Evolutionary conservation across 1,140 invertebrate genomes (phyloP), one percentile per base, ranked within the genome.

Genomic region (Tetraneura akinire): DNA sequence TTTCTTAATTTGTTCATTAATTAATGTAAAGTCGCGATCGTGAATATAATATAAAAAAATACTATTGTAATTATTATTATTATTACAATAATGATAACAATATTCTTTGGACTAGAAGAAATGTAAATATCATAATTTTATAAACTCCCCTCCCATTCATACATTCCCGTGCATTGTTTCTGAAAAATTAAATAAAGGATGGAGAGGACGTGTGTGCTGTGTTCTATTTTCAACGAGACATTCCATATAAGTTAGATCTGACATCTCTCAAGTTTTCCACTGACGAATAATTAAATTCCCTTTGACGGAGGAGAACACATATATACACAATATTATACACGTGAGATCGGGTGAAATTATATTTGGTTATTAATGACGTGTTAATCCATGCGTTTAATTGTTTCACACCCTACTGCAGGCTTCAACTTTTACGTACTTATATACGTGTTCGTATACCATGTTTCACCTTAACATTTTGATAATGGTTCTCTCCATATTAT

Each of bases 341-440:
- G 32, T 37, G 3, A 37, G 32, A 3, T 37, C 37, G 32, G 21
- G 64, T 42, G 37, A 45, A 68, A 68, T 68, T 68, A 37, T 8
- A 37, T 68, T 68, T 68, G 37, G 37, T 42, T 68, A 45, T 68
- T 68, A 68, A 68, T 37, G 64, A 45, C 64, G 62, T 64, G 18
- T 64, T 64, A 64, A 64, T 37, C 29, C 62, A n/a, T 64, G 62
- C 32, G 32, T 37, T 29, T 64, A 64, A 64, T 64, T 42, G 64
- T 45, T 68, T 45, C 21, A 23, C 14, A 68, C n/a, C 64, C 37
- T 37, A 37, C 32, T 37, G n/a, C n/a, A n/a, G 32, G 32, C 32
- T 45, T 23, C 4, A 45, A 3, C 6, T 37, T 42, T 3, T 66
- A 37, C 8, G 8, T 37, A 3, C 32, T 37, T 37, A 37, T 37